A percentile compares a stretch with the other conserved stretches of the same genome.
phyloP scores from a whole-genome alignment of 37 sponge, comb jelly and placozoan species.

The Amphimedon queenslandica region DNA sequence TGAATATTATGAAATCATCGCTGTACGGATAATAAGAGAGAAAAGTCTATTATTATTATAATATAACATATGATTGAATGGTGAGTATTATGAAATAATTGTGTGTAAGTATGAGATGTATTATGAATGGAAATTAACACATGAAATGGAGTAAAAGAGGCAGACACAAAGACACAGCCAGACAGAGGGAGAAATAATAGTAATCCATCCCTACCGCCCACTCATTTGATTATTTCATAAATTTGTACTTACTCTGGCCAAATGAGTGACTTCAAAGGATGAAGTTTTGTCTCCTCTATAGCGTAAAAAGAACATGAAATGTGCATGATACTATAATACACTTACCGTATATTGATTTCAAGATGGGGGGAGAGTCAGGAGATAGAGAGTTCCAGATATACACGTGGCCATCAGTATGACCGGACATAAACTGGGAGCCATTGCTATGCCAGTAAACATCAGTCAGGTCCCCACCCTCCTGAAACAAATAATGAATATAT shows the following conservation, averaged over 20 bases:
- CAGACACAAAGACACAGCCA: no score
- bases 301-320: slow-evolving; percentile 1
- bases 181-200: no score
- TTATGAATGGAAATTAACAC: no score
- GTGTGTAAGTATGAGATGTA: not conserved
- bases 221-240: no score
- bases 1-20: slow-evolving; percentile 59
- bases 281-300: slow-evolving; percentile 23
- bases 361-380: not conserved
- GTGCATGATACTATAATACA: not conserved
- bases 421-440: slow-evolving; percentile 67
- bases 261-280: slow-evolving; percentile 24
- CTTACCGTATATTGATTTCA: slow-evolving; percentile 37
- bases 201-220: no score
- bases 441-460: slow-evolving; percentile 65
- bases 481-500: no score
- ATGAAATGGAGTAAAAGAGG: no score
- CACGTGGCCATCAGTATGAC: slow-evolving; percentile 68
- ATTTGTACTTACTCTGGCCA: slow-evolving; percentile 62
- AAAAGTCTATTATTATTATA: not conserved
- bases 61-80: no score
- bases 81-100: no score
- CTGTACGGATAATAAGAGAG: not conserved
- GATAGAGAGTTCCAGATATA: slow-evolving; percentile 36
- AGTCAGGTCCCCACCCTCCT: slow-evolving; percentile 52